These are phyloP conservation scores for Glyptemys insculpta DNA, from an alignment of 2,797 vertebrate genomes.

Conservation along the genomic window DNA sequence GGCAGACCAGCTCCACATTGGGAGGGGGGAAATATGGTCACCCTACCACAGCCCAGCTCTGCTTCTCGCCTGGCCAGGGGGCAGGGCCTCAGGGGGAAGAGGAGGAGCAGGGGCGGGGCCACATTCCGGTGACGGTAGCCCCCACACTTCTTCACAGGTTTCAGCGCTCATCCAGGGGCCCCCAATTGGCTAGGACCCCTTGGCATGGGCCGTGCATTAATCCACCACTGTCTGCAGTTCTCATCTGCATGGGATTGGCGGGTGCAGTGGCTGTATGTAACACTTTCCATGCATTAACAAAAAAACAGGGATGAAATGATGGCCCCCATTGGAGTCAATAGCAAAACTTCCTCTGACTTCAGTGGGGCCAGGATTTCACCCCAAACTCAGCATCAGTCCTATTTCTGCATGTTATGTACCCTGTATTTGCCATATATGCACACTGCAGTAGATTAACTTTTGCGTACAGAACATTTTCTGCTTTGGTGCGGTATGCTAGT, in stretches of 20 bases:
- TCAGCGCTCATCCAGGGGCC: no score
- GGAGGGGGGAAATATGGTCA: no score
- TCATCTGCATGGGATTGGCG: constrained; percentile 28
- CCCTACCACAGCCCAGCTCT: no score
- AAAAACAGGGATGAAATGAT: neutral
- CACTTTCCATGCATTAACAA: neutral
- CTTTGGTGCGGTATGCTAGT: neutral
- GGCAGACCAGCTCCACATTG: no score
- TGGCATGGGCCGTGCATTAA: no score
- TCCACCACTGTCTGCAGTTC: neutral
- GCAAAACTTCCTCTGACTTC: neutral
- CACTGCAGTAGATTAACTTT: no score
- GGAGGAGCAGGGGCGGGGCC: no score
- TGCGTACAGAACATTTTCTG: neutral
- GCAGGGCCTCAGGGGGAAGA: no score
- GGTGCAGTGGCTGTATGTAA: neutral
- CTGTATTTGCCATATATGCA: neutral
- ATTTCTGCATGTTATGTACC: neutral
- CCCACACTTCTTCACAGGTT: no score
- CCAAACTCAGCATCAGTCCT: neutral
- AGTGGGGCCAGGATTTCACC: neutral
- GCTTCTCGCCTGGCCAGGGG: no score
- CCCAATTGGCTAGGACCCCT: no score
- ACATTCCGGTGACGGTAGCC: no score
- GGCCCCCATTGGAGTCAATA: neutral